Evolutionary conservation across 2,888 invertebrate species (phyloP), one percentile per base, ranked within the genome.

Genomic region (Acronicta aceris): DNA sequence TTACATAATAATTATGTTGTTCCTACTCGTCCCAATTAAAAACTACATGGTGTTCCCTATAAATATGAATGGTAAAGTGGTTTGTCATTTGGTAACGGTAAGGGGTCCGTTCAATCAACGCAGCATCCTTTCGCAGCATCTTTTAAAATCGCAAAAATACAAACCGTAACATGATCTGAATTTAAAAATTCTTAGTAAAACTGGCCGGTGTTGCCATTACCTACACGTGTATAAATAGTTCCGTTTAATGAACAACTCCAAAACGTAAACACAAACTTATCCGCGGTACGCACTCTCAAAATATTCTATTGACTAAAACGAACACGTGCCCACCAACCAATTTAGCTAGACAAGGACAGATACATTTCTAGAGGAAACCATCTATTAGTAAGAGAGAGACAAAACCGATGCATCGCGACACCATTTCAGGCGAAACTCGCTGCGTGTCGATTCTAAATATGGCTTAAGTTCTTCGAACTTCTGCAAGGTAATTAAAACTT

Each of bases 401-500:
- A 62, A 75, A 65, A 70, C 42, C 73, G 78, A 76, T 90, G 90
- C 91, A 91, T 74, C 89, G 78, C 87, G 87, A 82, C 82, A 85
- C 93, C 92, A 89, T 90, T 92, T 92, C 91, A 84, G 92, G 91
- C 84, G 87, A 89, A 87, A 84, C 82, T 79, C 81, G 58, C 60
- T 51, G 59, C 65, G 36, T 50, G 51, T 51, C 50, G 65, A 60
- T 57, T 69, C 59, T 61, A 62, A 71, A 78, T 81, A 84, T 40
- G 71, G 56, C 80, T 8, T 79, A 86, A 73, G 57, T 72, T 45
- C 49, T 52, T 5, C 2, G n/a, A 8, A 41, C 30, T 13, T 3
- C 0, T 9, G 1, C 16, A 53, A 60, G 38, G 15, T 5, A 78
- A 74, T 66, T 67, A 66, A 30, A 53, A 68, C 63, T 58, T 33